Conservation (phyloP, 2,888 invertebrate genomes). For the Sphecodes monilicornis region DNA sequence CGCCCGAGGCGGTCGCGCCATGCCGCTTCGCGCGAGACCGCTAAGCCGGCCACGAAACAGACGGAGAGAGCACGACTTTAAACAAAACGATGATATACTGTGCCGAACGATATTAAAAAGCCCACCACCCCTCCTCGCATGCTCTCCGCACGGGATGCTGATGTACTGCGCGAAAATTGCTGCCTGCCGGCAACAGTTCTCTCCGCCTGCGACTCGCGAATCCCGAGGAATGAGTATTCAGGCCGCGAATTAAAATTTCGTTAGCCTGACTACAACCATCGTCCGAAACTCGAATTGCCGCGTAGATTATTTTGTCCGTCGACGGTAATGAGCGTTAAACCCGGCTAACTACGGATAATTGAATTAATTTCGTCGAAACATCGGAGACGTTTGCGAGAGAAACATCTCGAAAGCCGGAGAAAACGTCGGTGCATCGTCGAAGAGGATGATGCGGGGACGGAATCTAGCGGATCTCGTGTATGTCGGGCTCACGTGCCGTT, state of each 20-base stretch:
- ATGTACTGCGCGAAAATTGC: conserved; percentile 53
- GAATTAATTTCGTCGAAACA: conserved; percentile 6
- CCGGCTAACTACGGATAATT: not conserved
- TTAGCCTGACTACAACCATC: not conserved
- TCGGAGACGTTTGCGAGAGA: not conserved
- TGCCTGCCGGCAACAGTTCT: conserved; percentile 28
- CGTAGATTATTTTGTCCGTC: not conserved
- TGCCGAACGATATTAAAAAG: conserved; percentile 54
- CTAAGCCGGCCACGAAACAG: not conserved
- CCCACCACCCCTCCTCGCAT: not conserved
- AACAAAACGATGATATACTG: conserved; percentile 59
- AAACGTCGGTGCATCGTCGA: not conserved
- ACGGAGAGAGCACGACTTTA: conserved; percentile 22
- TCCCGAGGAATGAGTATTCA: not conserved
- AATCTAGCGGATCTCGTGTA: conserved; percentile 59
- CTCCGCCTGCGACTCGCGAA: conserved; percentile 2
- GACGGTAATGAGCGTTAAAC: not conserved
- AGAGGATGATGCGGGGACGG: conserved; percentile 59
- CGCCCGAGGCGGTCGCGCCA: conserved; percentile 38
- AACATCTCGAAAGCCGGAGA: not conserved
- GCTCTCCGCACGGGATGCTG: conserved; percentile 10
- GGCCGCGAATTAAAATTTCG: conserved; percentile 2
- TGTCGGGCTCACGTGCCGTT: conserved; percentile 64
- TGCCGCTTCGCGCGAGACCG: not conserved
- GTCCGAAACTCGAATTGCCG: not conserved